Conservation (phyloP, 1,140 invertebrate species). For the Papilio glaucus region DNA sequence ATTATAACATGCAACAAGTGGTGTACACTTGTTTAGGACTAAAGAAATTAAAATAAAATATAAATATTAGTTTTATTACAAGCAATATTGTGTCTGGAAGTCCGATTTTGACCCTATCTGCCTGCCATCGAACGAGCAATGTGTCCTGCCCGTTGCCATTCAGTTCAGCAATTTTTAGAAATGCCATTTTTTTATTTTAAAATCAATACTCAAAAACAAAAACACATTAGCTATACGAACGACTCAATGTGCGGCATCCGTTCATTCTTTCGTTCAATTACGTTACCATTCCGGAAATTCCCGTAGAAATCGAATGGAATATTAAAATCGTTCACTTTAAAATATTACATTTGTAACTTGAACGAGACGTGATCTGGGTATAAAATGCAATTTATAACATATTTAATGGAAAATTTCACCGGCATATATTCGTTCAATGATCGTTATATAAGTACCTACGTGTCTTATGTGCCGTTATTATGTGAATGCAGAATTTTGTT, state of each 20-base stretch:
- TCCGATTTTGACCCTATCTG: too few species aligned
- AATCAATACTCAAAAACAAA: too few species aligned
- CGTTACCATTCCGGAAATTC: slow-evolving; percentile 12
- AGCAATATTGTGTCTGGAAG: too few species aligned
- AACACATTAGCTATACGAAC: not conserved
- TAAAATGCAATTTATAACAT: slow-evolving; percentile 34
- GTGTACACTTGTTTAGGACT: too few species aligned
- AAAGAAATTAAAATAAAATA: too few species aligned
- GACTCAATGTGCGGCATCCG: not conserved
- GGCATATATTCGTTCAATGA: slow-evolving; percentile 14
- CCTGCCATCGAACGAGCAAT: too few species aligned
- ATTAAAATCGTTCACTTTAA: slow-evolving; percentile 33
- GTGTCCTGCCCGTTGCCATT: too few species aligned
- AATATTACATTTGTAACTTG: slow-evolving; percentile 26
- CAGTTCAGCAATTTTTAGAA: too few species aligned
- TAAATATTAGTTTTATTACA: too few species aligned
- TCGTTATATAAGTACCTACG: slow-evolving; percentile 19
- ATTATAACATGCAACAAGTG: too few species aligned
- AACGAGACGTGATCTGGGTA: slow-evolving; percentile 24
- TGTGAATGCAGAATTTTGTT: not conserved
- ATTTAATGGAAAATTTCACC: slow-evolving; percentile 31
- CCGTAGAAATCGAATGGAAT: slow-evolving; percentile 16
- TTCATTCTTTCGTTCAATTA: not conserved
- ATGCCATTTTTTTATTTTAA: too few species aligned
- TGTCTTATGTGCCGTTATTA: not conserved